These are phyloP conservation scores for Drosophila mojavensis DNA, from an alignment of 1,140 invertebrate species.

Conservation along the genomic window DNA sequence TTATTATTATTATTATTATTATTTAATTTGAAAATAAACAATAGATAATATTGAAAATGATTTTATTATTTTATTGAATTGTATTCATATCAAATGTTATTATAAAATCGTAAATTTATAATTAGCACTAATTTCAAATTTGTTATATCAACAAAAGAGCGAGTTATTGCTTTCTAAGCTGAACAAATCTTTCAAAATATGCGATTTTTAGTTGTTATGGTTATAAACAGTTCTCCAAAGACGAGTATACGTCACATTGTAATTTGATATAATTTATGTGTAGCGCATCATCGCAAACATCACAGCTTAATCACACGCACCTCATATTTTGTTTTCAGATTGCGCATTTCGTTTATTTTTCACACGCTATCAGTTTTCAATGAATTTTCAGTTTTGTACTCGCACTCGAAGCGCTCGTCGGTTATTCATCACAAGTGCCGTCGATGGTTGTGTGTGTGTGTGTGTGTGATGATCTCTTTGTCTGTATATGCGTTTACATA, in stretches of 20 bases:
- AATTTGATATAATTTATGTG: constrained; percentile 4
- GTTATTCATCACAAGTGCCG: constrained; percentile 60
- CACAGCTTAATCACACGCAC: constrained; percentile 44
- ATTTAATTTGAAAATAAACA: no score
- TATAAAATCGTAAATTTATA: no score
- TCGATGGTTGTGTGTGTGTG: constrained; percentile 31
- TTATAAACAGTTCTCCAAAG: no score
- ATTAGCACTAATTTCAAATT: no score
- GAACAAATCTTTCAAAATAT: no score
- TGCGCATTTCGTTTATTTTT: constrained; percentile 75
- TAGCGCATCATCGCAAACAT: constrained; percentile 29
- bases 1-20: no score
- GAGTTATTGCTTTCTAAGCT: no score
- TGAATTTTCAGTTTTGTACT: constrained; percentile 74
- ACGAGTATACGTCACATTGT: neutral
- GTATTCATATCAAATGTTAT: no score
- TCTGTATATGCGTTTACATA: neutral
- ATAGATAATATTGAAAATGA: neutral
- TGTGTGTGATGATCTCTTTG: constrained; percentile 15
- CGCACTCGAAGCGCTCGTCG: constrained; percentile 48
- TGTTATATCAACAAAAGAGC: no score
- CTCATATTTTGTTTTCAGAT: constrained; percentile 55
- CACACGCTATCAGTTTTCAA: constrained; percentile 80
- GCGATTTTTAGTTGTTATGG: no score
- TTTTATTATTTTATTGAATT: no score